A percentile compares a stretch with the other conserved stretches of the same genome.
Conservation (phyloP, 2,797 vertebrate genomes). For the Jordanella pulchra region DNA sequence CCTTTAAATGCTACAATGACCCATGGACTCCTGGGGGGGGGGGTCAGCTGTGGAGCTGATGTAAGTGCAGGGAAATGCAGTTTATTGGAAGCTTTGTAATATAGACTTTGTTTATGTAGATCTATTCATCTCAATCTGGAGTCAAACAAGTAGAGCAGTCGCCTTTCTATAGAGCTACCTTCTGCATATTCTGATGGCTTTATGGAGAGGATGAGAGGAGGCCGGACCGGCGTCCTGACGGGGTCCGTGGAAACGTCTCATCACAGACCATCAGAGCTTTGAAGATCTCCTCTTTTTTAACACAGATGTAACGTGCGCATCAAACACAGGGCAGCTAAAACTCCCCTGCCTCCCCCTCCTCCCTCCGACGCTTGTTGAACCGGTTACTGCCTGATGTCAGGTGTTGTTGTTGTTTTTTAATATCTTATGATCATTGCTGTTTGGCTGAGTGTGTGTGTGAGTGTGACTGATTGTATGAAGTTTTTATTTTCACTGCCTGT, state of each 20-base stretch:
- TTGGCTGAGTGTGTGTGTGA: conserved; percentile 14
- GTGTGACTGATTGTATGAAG: not conserved
- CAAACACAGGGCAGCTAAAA: conserved; percentile 69
- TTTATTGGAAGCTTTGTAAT: conserved; percentile 50
- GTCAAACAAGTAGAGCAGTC: conserved; percentile 20
- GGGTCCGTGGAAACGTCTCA: conserved; percentile 14
- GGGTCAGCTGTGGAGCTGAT: conserved; percentile 49
- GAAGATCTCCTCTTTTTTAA: conserved; percentile 49
- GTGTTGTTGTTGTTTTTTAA: conserved; percentile 38
- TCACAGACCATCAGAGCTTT: conserved; percentile 38
- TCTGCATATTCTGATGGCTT: not conserved
- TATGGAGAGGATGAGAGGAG: not conserved
- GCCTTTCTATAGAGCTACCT: conserved; percentile 5
- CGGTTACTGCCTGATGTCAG: conserved; percentile 72
- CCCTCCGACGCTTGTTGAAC: conserved; percentile 48
- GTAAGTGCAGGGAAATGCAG: conserved; percentile 65
- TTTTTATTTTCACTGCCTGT: conserved; percentile 48
- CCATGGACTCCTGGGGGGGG: conserved; percentile 10
- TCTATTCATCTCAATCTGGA: conserved; percentile 46
- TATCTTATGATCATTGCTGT: conserved; percentile 40
- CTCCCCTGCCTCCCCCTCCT: conserved; percentile 23
- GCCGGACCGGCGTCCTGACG: conserved; percentile 11
- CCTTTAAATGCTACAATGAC: conserved; percentile 16
- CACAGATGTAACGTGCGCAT: conserved; percentile 42
- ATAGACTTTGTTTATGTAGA: conserved; percentile 48